Conservation (phyloP, 2,113 vertebrate species). For the Lophochroa leadbeateri region DNA sequence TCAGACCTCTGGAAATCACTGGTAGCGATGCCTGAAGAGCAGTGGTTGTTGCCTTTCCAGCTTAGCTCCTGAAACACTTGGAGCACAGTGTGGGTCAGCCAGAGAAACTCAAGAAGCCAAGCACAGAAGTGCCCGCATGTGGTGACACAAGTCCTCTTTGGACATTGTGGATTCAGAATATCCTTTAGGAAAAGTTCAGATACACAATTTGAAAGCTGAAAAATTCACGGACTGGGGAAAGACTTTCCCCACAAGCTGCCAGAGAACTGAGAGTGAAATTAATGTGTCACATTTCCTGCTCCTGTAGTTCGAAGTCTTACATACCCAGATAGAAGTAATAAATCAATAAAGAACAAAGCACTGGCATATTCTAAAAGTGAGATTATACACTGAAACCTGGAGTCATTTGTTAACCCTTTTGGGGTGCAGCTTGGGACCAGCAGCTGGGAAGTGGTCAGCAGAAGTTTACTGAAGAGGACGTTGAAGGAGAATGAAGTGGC, state of each 20-base stretch:
- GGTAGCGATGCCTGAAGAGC: neutral
- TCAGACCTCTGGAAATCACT: accelerated
- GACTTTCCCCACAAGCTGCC: neutral
- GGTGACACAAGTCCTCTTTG: neutral
- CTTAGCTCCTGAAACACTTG: neutral
- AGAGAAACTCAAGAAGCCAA: neutral
- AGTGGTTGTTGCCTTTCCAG: neutral
- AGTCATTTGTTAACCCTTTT: neutral
- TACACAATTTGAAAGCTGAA: neutral
- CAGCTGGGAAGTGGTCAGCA: neutral
- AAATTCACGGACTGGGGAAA: neutral
- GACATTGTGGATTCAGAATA: neutral
- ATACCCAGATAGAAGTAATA: neutral
- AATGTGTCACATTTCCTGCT: neutral
- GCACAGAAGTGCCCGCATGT: neutral
- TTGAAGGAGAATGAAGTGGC: neutral
- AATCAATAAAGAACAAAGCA: neutral
- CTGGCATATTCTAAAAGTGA: neutral
- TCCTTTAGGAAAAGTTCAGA: neutral
- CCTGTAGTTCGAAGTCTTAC: neutral
- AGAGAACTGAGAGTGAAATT: neutral
- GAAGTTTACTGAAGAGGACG: neutral
- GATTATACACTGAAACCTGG: neutral
- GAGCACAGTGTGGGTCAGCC: neutral
- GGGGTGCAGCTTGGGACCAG: neutral